These are phyloP conservation scores for Altica lythri DNA, from an alignment of 2,888 invertebrate species.

Conservation along the genomic window DNA sequence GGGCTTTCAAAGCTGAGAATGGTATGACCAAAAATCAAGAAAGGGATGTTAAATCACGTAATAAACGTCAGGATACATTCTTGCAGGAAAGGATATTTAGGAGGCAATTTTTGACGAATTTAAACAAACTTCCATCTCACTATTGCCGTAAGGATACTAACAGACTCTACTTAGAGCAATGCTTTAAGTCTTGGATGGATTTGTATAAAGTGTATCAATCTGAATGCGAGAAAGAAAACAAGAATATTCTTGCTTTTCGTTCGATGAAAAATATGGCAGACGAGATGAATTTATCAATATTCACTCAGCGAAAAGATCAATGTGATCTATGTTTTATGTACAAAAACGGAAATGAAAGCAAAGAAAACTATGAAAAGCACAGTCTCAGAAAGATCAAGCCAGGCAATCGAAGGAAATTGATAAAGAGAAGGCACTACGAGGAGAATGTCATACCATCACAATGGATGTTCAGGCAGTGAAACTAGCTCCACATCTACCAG, in stretches of 20 bases:
- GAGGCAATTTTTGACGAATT: constrained; percentile 5
- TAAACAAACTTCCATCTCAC: constrained; percentile 4
- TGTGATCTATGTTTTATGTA: neutral
- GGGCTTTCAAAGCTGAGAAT: constrained; percentile 5
- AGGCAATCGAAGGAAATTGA: constrained; percentile 40
- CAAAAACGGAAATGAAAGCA: constrained; percentile 36
- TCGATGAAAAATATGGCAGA: no score
- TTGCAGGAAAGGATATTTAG: neutral
- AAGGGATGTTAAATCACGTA: constrained; percentile 6
- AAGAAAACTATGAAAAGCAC: constrained; percentile 36
- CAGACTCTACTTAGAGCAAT: constrained; percentile 3
- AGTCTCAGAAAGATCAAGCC: constrained; percentile 34
- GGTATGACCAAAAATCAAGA: constrained; percentile 11
- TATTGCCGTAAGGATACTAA: constrained; percentile 5
- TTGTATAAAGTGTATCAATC: no score
- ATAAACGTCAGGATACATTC: constrained; percentile 5
- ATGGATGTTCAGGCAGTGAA: constrained; percentile 14
- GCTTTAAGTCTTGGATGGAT: constrained; percentile 1
- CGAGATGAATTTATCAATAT: no score
- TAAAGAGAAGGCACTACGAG: constrained; percentile 32
- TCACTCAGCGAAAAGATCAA: neutral
- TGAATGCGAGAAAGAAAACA: no score
- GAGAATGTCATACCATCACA: constrained; percentile 6
- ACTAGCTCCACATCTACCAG: constrained; percentile 1
- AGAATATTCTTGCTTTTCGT: no score